Evolutionary conservation across 2,797 vertebrate species (phyloP), one percentile per base, ranked within the genome.

Genomic region (Gymnoscopelus microlampas): DNA sequence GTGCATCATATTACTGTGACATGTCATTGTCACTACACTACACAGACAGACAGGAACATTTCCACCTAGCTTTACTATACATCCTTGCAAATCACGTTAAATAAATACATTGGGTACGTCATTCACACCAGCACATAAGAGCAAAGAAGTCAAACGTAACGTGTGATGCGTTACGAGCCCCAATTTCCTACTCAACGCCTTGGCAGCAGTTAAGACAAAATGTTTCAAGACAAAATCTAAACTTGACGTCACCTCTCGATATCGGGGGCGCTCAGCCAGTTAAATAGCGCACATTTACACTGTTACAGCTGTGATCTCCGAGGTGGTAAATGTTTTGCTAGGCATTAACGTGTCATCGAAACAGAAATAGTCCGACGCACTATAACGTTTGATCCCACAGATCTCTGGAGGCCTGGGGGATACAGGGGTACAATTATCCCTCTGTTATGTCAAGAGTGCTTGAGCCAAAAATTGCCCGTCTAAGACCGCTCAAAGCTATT

Each of bases 391-490:
- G 88, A 88, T 84, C 84, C 68, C 74, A 53, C 2, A 29, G 80
- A 78, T 90, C 86, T 81, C 87, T 76, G 80, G 83, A 86, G 87
- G 72, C 75, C 78, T 86, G 39, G 57, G 35, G 80, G 85, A 84
- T 80, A 85, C 82, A 82, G 87, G 88, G 83, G 84, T 78, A 74
- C 86, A 91, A 92, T 93, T 93, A 92, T 90, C 85, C 85, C 80
- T 87, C 78, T 85, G 88, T 86, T 87, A 88, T 89, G 90, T 90
- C 82, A 85, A 90, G 87, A 85, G 84, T 3, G 80, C 84, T 81
- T 89, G 86, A 90, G 89, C 84, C 89, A 89, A 79, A 89, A 87
- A 91, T 89, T 90, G 88, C 86, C 86, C 57, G 74, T 82, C 77
- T 87, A 68, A 85, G 77, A 85, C 83, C 81, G 85, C 87, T 89